These are phyloP conservation scores for Coregonus sp. DNA, from an alignment of 2,797 vertebrate species.

Conservation along the genomic window DNA sequence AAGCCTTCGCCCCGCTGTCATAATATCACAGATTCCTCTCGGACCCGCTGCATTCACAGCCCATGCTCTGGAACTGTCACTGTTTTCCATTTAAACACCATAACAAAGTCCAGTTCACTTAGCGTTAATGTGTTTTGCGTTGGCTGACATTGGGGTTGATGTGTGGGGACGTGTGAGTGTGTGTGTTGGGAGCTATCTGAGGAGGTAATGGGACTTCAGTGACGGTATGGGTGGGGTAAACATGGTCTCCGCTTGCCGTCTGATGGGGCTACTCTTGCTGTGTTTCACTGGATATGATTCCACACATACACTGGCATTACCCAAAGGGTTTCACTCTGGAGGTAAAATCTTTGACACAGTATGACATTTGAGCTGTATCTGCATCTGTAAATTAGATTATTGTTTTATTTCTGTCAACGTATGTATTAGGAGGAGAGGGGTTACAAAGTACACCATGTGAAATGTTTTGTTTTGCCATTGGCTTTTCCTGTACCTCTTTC, in stretches of 20 bases:
- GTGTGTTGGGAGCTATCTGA: conserved; percentile 7
- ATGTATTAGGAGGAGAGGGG: neutral
- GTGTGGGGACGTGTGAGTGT: conserved; percentile 27
- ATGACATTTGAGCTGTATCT: neutral
- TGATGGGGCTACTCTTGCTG: conserved; percentile 14
- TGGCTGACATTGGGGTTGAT: conserved; percentile 41
- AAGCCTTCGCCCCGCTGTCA: conserved; percentile 52
- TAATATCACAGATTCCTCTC: conserved; percentile 57
- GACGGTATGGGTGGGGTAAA: conserved; percentile 35
- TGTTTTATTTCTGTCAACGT: too few relatives aligned
- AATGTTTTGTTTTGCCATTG: neutral
- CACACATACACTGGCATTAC: neutral
- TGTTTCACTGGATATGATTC: conserved; percentile 7
- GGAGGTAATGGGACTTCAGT: neutral
- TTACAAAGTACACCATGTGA: neutral
- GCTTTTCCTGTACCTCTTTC: conserved; percentile 18
- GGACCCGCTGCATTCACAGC: conserved; percentile 26
- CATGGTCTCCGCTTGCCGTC: conserved; percentile 18
- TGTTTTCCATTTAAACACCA: conserved; percentile 52
- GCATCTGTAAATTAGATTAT: neutral
- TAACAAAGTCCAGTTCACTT: conserved; percentile 60
- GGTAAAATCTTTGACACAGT: neutral
- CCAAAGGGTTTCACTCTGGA: neutral
- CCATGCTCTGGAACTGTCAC: conserved; percentile 26
- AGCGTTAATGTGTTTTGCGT: conserved; percentile 54